Conservation (phyloP, 2,888 invertebrate genomes). For the Morpho helenor region DNA sequence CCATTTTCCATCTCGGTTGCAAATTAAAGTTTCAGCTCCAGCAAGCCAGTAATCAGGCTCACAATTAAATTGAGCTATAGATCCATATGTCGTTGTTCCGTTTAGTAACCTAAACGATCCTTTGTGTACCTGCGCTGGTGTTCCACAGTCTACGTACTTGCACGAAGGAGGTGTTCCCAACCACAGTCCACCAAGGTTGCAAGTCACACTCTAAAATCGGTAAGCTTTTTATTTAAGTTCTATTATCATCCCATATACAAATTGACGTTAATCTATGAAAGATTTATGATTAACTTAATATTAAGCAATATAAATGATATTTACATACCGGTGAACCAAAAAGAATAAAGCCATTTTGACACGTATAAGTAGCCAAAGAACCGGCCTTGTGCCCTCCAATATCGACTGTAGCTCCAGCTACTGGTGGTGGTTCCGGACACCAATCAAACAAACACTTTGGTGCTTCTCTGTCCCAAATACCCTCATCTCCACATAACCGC, state of each 20-base stretch:
- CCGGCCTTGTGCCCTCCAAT: constrained; percentile 88
- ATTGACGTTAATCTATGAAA: too few species aligned
- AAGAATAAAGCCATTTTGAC: constrained; percentile 90
- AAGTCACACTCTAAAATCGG: constrained; percentile 83
- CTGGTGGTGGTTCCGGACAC: constrained; percentile 91
- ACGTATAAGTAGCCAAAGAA: constrained; percentile 88
- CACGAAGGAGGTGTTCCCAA: constrained; percentile 88
- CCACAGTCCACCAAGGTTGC: constrained; percentile 93
- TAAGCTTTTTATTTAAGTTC: neutral
- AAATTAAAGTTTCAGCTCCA: constrained; percentile 84
- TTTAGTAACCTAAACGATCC: constrained; percentile 86
- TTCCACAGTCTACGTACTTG: constrained; percentile 92
- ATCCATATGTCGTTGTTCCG: constrained; percentile 89
- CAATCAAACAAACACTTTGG: constrained; percentile 92
- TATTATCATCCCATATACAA: neutral
- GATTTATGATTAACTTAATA: too few species aligned
- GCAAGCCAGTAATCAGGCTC: constrained; percentile 90
- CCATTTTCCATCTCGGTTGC: constrained; percentile 93
- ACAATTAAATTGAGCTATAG: constrained; percentile 88
- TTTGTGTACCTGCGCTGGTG: constrained; percentile 88
- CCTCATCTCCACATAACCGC: constrained; percentile 85
- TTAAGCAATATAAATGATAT: neutral
- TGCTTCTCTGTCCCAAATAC: constrained; percentile 87
- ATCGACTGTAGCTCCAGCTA: constrained; percentile 86
- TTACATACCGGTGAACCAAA: constrained; percentile 87